Evolutionary conservation across 2,113 vertebrate species (phyloP).

Genomic region (Rhabdomys dilectus): DNA sequence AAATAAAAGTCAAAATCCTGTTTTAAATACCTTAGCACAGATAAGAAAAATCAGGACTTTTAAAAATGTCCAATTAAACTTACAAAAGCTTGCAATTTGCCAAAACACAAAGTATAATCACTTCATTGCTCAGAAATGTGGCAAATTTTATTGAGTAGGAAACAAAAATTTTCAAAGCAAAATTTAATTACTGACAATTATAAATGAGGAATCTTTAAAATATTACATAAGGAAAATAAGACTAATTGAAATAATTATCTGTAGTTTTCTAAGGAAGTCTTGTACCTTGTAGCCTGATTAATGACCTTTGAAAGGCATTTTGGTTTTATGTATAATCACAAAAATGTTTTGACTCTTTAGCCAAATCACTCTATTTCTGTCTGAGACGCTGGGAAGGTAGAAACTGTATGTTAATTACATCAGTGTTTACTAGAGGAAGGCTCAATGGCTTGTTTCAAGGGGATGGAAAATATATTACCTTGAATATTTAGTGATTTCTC

Average conservation of each 20-base stretch:
- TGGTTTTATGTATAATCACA: not conserved
- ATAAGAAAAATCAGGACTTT: slow-evolving; percentile 16
- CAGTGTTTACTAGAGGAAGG: slow-evolving; percentile 4
- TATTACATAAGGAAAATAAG: slow-evolving; percentile 55
- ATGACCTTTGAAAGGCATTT: slow-evolving; percentile 19
- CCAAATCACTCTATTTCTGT: slow-evolving; percentile 6
- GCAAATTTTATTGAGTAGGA: slow-evolving; percentile 34
- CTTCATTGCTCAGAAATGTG: slow-evolving; percentile 1
- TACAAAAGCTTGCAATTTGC: not conserved
- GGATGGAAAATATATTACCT: not conserved
- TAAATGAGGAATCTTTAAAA: slow-evolving; percentile 28
- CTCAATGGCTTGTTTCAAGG: not conserved
- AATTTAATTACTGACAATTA: slow-evolving; percentile 37
- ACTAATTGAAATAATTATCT: slow-evolving; percentile 15
- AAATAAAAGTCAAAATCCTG: slow-evolving; percentile 41
- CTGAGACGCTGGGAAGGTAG: not conserved
- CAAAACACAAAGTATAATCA: slow-evolving; percentile 41
- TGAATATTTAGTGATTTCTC: slow-evolving; percentile 38
- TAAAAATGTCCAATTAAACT: slow-evolving; percentile 24
- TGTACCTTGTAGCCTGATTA: not conserved
- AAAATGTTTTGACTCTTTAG: slow-evolving; percentile 42
- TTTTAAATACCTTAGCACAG: slow-evolving; percentile 36
- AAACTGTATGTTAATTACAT: not conserved
- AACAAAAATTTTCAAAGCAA: slow-evolving; percentile 32
- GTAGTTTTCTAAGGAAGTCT: not conserved